A percentile compares a stretch with the other conserved stretches of the same genome.
These are phyloP conservation scores for Notamacropus eugenii DNA, from an alignment of 2,797 vertebrate species.

Conservation along the genomic window DNA sequence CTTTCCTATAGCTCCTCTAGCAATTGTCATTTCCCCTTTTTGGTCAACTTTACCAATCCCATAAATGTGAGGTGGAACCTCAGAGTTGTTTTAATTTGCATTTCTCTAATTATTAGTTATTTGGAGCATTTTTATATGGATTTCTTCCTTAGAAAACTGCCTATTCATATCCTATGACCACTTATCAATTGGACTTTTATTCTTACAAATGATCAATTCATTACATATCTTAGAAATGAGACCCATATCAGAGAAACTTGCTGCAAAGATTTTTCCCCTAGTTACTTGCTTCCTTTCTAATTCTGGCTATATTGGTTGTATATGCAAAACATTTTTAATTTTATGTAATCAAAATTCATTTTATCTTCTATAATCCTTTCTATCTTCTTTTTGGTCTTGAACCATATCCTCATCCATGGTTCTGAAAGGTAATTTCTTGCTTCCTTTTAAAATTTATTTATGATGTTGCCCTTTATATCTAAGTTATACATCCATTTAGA, in stretches of 20 bases:
- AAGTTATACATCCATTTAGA: neutral
- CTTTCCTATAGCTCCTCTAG: neutral
- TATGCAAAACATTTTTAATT: neutral
- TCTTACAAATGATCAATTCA: neutral
- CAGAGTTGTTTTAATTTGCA: neutral
- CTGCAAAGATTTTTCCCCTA: neutral
- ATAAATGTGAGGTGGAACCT: neutral
- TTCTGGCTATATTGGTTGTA: neutral
- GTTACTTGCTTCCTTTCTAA: neutral
- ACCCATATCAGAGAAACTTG: neutral
- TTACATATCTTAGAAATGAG: neutral
- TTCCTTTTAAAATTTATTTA: neutral
- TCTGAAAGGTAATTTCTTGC: neutral
- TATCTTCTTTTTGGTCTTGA: neutral
- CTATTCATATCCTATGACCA: neutral
- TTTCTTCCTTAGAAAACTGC: neutral
- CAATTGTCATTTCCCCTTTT: neutral
- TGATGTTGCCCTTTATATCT: neutral
- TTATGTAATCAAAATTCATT: neutral
- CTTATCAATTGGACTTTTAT: neutral
- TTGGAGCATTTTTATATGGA: neutral
- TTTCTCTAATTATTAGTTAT: neutral
- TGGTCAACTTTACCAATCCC: neutral
- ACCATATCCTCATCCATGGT: neutral
- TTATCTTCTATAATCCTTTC: neutral